phyloP scores from a whole-genome alignment of 2,113 vertebrate genomes.

The Epinephelus cyanopodus region DNA sequence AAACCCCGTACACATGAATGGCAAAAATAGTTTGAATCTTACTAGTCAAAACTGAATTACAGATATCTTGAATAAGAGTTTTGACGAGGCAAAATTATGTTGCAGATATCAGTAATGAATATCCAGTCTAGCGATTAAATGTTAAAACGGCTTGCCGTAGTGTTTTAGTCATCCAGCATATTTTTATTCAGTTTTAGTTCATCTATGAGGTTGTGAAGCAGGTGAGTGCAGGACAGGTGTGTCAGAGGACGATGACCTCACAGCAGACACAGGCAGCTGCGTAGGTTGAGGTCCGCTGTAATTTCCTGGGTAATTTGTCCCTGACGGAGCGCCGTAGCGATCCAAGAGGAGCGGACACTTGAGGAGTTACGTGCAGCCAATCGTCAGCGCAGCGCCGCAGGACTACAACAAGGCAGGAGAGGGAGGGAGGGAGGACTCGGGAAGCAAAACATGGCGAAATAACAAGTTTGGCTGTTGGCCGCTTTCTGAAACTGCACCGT shows the following conservation, averaged over 20 bases:
- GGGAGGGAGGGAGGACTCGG: conserved; percentile 72
- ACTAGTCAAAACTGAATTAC: no score
- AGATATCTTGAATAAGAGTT: no score
- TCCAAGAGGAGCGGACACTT: conserved; percentile 64
- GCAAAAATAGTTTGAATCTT: no score
- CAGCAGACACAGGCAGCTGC: conserved; percentile 29
- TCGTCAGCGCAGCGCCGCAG: conserved; percentile 60
- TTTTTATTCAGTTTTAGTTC: background rate
- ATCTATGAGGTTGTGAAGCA: background rate
- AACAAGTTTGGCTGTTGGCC: conserved; percentile 71
- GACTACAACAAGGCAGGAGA: conserved; percentile 49
- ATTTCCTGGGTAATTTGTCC: conserved; percentile 78
- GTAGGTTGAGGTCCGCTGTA: conserved; percentile 31
- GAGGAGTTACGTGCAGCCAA: conserved; percentile 69
- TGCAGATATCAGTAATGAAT: no score
- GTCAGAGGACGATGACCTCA: conserved; percentile 7
- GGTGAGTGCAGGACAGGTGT: conserved; percentile 25
- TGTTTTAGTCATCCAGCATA: background rate
- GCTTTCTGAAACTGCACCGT: conserved; percentile 43
- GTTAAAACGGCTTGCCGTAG: no score
- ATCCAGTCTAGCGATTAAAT: no score
- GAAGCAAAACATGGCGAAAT: conserved; percentile 80
- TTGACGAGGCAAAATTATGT: no score
- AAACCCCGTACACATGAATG: no score
- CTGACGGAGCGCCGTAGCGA: conserved; percentile 72